Conservation (phyloP, 2,797 vertebrate genomes). For the Bovichtus variegatus region DNA sequence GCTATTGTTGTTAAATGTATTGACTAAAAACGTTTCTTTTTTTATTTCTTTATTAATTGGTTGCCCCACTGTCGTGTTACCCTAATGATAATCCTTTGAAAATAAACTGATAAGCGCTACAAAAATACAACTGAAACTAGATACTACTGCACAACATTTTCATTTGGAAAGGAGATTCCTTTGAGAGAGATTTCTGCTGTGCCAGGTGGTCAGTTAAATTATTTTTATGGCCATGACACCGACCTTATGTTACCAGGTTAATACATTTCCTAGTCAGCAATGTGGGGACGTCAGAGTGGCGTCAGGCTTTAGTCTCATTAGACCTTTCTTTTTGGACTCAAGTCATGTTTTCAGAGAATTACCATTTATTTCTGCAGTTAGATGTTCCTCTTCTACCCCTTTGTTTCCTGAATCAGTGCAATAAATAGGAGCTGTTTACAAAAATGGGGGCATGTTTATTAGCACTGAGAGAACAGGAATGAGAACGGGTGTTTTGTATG, state of each 20-base stretch:
- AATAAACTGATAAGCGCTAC: neutral
- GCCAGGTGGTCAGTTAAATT: neutral
- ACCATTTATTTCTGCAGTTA: neutral
- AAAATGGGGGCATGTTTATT: slow-evolving; percentile 44
- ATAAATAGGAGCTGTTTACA: slow-evolving; percentile 36
- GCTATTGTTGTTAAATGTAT: too few relatives aligned
- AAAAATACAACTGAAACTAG: neutral
- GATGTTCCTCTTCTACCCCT: neutral
- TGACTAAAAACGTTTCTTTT: too few relatives aligned
- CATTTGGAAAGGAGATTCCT: neutral
- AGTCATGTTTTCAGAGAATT: neutral
- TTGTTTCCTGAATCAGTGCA: slow-evolving; percentile 6
- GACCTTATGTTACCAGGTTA: neutral
- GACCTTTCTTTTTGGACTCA: neutral
- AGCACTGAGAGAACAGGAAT: slow-evolving; percentile 30
- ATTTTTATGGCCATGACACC: neutral
- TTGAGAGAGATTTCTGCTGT: neutral
- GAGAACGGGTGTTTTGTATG: slow-evolving; percentile 20
- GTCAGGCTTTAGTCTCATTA: neutral
- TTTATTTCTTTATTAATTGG: too few relatives aligned
- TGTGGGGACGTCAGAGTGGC: neutral
- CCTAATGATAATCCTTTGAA: neutral
- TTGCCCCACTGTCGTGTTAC: too few relatives aligned
- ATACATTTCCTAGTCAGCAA: neutral
- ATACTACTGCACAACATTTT: neutral